Conservation (phyloP, 1,140 invertebrate species). For the Archivesica marissinica region DNA sequence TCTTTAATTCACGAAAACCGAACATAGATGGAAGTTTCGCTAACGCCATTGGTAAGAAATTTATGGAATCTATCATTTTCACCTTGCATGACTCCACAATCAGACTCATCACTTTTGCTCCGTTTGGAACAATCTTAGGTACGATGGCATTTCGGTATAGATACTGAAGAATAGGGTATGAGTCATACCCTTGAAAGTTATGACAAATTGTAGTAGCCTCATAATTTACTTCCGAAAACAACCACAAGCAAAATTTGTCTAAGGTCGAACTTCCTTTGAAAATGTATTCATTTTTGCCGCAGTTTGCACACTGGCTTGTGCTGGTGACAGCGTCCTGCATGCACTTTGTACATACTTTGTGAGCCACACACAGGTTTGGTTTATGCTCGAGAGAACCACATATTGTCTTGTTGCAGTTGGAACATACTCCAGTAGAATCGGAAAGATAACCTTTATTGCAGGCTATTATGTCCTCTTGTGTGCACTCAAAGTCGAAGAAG, state of each 20-base stretch:
- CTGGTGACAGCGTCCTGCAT: neutral
- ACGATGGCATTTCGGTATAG: slow-evolving; percentile 59
- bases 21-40: slow-evolving; percentile 56
- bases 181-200: slow-evolving; percentile 62
- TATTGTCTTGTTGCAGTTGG: slow-evolving; percentile 1
- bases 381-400: slow-evolving; percentile 12
- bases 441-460: neutral
- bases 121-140: slow-evolving; percentile 57
- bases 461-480: slow-evolving; percentile 46
- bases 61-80: slow-evolving; percentile 50
- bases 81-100: slow-evolving; percentile 41
- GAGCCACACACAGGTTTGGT: slow-evolving; percentile 36
- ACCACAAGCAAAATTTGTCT: slow-evolving; percentile 59
- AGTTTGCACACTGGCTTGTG: slow-evolving; percentile 6
- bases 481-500: slow-evolving; percentile 60
- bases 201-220: slow-evolving; percentile 54
- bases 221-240: slow-evolving; percentile 59
- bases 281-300: slow-evolving; percentile 45
- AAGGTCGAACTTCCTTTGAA: slow-evolving; percentile 19
- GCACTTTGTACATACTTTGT: slow-evolving; percentile 16
- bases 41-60: slow-evolving; percentile 55
- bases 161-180: slow-evolving; percentile 58
- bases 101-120: slow-evolving; percentile 60
- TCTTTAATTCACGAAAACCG: slow-evolving; percentile 52
- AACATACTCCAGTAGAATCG: neutral